Percentiles rank a stretch among this genome's conserved stretches.
These are phyloP conservation scores for Euura saliciscinereae DNA, from an alignment of 1,140 invertebrate species.

Conservation along the genomic window DNA sequence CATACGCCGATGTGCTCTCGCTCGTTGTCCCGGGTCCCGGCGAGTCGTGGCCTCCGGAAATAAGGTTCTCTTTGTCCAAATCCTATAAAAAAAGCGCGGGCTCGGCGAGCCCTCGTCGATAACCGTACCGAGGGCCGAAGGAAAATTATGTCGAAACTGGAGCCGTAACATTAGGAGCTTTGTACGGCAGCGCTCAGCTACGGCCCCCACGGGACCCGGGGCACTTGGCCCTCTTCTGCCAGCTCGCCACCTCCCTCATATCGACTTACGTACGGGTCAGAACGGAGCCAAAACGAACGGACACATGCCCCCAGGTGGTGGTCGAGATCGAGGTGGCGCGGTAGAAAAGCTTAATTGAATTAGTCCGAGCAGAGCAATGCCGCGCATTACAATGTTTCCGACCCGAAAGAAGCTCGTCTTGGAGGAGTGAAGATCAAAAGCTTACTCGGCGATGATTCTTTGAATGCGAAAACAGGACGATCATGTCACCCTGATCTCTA, in stretches of 20 bases:
- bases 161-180: constrained; percentile 60
- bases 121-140: constrained; percentile 30
- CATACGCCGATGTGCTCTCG: too few species aligned
- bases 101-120: constrained; percentile 18
- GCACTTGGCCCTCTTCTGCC: constrained; percentile 40
- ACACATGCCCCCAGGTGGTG: constrained; percentile 52
- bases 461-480: background rate
- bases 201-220: constrained; percentile 45
- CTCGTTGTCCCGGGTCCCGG: background rate
- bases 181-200: constrained; percentile 56
- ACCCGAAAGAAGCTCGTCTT: background rate
- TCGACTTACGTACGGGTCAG: constrained; percentile 18
- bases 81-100: constrained; percentile 10
- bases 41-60: background rate
- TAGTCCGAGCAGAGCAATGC: constrained; percentile 41
- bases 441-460: background rate
- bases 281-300: constrained; percentile 4
- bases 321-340: constrained; percentile 29
- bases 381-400: constrained; percentile 50
- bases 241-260: constrained; percentile 34
- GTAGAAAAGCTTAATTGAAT: constrained; percentile 58
- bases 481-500: background rate
- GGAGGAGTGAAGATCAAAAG: background rate
- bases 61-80: constrained; percentile 11
- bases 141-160: constrained; percentile 58